phyloP scores from a whole-genome alignment of 2,888 invertebrate species.

The Anoncus sp. region DNA sequence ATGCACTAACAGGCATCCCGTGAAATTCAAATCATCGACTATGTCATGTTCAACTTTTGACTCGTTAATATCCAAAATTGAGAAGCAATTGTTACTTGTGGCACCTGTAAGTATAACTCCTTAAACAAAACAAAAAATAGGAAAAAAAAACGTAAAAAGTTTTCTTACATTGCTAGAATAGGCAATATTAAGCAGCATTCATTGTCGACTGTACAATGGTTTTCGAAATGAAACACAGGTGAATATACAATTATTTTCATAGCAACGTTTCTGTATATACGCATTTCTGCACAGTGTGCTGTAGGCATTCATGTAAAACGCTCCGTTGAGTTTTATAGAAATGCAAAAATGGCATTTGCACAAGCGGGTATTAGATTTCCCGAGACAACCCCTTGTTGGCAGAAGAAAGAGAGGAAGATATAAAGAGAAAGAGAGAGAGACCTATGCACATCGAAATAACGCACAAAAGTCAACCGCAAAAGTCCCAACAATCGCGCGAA shows the following conservation, averaged over 20 bases:
- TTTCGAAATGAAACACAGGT: slow-evolving; percentile 59
- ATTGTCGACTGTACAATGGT: slow-evolving; percentile 26
- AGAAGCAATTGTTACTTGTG: too few relatives aligned
- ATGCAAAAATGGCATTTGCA: slow-evolving; percentile 55
- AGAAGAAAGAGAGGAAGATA: not conserved
- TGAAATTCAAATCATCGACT: too few relatives aligned
- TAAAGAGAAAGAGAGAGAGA: not conserved
- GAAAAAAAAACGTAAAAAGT: not conserved
- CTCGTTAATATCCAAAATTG: too few relatives aligned
- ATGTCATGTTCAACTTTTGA: too few relatives aligned
- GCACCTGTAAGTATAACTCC: too few relatives aligned
- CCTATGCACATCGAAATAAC: slow-evolving; percentile 46
- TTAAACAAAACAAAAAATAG: not conserved
- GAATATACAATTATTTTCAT: slow-evolving; percentile 60
- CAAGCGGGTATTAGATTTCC: slow-evolving; percentile 51
- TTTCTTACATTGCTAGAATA: not conserved
- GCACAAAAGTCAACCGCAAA: slow-evolving; percentile 58
- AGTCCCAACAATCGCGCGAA: slow-evolving; percentile 56
- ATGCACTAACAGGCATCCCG: too few relatives aligned
- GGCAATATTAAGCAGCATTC: slow-evolving; percentile 11
- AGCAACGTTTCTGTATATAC: not conserved
- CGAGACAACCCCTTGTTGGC: slow-evolving; percentile 28
- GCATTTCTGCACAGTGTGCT: not conserved
- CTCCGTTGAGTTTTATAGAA: slow-evolving; percentile 60
- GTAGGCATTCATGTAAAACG: slow-evolving; percentile 44